phyloP scores from a whole-genome alignment of 2,888 invertebrate genomes.

The Autographa gamma region DNA sequence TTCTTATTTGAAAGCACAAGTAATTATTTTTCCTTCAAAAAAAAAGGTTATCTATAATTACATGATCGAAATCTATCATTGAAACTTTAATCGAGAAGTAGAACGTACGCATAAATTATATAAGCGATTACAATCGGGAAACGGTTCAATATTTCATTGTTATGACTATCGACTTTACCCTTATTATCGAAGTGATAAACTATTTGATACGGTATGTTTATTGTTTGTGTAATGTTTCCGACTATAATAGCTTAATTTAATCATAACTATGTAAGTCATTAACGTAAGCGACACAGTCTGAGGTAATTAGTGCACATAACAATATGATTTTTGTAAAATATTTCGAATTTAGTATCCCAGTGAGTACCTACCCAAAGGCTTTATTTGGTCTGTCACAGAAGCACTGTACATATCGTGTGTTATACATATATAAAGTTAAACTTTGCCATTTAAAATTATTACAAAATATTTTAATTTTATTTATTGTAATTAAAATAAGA shows the following conservation, averaged over 20 bases:
- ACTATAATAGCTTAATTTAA: neutral
- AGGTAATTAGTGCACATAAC: too few species aligned
- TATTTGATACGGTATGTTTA: conserved; percentile 34
- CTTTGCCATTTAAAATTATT: too few species aligned
- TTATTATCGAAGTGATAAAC: conserved; percentile 52
- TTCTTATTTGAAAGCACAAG: neutral
- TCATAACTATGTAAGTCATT: too few species aligned
- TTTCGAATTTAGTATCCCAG: too few species aligned
- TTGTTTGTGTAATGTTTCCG: conserved; percentile 25
- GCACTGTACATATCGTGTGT: too few species aligned
- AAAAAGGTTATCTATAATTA: conserved; percentile 42
- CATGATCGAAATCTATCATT: conserved; percentile 27
- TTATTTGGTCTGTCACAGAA: too few species aligned
- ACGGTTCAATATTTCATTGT: conserved; percentile 63
- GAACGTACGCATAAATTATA: conserved; percentile 62
- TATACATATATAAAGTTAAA: too few species aligned
- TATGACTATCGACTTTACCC: conserved; percentile 62
- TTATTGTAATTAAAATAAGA: too few species aligned
- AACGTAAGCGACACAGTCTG: too few species aligned
- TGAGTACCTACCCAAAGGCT: too few species aligned
- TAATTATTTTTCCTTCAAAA: conserved; percentile 7
- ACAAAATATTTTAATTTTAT: too few species aligned
- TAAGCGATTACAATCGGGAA: conserved; percentile 63
- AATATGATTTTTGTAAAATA: too few species aligned
- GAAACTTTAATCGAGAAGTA: conserved; percentile 54